phyloP scores from a whole-genome alignment of 2,113 vertebrate species.

The Cephalopterus ornatus region DNA sequence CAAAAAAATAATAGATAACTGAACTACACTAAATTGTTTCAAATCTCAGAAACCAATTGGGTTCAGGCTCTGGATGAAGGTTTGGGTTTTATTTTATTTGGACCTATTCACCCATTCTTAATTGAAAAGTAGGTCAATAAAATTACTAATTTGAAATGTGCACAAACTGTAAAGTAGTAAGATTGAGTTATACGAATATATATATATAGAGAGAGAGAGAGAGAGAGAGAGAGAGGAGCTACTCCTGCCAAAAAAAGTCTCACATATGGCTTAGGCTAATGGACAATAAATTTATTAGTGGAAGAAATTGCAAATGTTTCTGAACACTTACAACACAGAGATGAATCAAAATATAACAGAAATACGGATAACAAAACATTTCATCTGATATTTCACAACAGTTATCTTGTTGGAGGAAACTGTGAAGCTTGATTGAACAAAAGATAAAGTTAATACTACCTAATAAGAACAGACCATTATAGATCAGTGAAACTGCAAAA shows the following conservation, averaged over 20 bases:
- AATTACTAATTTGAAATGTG: conserved; percentile 42
- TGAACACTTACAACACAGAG: conserved; percentile 44
- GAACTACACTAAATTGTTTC: conserved; percentile 6
- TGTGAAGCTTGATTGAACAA: conserved; percentile 88
- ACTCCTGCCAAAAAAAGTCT: conserved; percentile 7
- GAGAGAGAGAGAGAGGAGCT: neutral
- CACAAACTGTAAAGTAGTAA: conserved; percentile 34
- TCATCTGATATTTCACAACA: conserved; percentile 67
- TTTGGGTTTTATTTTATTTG: conserved; percentile 42
- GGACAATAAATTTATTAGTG: conserved; percentile 29
- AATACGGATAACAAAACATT: conserved; percentile 60
- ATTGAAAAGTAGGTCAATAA: conserved; percentile 41
- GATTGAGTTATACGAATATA: neutral
- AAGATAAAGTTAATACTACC: conserved; percentile 94
- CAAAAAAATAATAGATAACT: conserved; percentile 17
- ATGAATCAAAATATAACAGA: conserved; percentile 62
- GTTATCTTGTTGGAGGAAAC: conserved; percentile 76
- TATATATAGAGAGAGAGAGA: neutral
- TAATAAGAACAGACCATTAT: conserved; percentile 99
- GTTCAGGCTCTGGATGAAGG: conserved; percentile 15
- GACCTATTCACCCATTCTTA: conserved; percentile 16
- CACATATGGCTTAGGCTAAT: conserved; percentile 22
- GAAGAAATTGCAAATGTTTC: conserved; percentile 47
- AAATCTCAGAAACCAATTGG: neutral
- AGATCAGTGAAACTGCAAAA: conserved; percentile 95